phyloP scores from a whole-genome alignment of 35 echinoderm and acorn worm genomes.

The Apostichopus parvimensis region DNA sequence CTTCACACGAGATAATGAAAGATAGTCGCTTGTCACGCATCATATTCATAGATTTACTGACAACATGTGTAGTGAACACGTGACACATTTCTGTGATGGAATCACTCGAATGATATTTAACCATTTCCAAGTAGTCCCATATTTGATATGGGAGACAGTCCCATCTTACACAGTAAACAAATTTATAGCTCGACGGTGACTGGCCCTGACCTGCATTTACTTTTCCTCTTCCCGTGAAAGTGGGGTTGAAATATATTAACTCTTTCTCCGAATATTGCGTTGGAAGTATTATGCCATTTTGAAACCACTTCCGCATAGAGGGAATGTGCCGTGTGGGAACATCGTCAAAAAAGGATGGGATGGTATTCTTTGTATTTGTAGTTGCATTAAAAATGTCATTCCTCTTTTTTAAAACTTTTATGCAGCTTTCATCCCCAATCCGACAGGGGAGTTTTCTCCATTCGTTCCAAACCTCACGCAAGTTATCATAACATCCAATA shows the following conservation, averaged over 20 bases:
- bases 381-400: not conserved
- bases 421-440: not conserved
- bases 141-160: slow-evolving; percentile 47
- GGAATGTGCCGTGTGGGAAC: not conserved
- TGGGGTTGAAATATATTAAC: slow-evolving; percentile 60
- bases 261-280: not conserved
- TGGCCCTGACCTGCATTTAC: not conserved
- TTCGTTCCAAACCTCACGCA: slow-evolving; percentile 58
- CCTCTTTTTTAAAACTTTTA: slow-evolving; percentile 37
- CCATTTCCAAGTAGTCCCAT: slow-evolving; percentile 68
- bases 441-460: slow-evolving; percentile 45
- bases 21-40: slow-evolving; percentile 37
- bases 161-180: slow-evolving; percentile 41
- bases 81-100: slow-evolving; percentile 48
- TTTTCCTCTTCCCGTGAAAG: slow-evolving; percentile 43
- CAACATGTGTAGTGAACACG: not conserved
- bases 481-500: not conserved
- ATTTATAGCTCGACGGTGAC: slow-evolving; percentile 4
- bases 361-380: not conserved
- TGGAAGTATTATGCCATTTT: slow-evolving; percentile 53
- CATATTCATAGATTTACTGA: slow-evolving; percentile 5
- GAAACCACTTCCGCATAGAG: slow-evolving; percentile 50
- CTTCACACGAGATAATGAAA: slow-evolving; percentile 20
- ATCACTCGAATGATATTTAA: not conserved
- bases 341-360: not conserved